Conservation (phyloP, 2,888 invertebrate species). For the Nephrocerus scutellatus region DNA sequence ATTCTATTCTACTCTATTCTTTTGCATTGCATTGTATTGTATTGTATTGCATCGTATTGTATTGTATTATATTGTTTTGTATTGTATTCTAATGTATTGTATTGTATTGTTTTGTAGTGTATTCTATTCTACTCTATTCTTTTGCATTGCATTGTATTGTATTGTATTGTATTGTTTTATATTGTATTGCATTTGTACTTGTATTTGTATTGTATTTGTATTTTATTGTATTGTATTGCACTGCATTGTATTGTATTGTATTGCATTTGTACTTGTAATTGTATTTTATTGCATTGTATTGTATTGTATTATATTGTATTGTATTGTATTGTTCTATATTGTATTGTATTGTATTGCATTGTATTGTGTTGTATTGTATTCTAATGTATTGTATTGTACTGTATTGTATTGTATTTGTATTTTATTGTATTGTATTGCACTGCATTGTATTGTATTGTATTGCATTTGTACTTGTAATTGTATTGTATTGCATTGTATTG, state of each 20-base stretch:
- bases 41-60: background rate
- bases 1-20: too few relatives aligned
- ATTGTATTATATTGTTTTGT: background rate
- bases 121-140: background rate
- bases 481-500: background rate
- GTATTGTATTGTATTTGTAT: conserved; percentile 1
- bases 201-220: background rate
- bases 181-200: too few relatives aligned
- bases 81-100: background rate
- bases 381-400: background rate
- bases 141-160: background rate
- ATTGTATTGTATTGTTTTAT: background rate
- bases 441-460: background rate
- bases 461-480: too few relatives aligned
- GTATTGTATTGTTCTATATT: background rate
- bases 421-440: background rate
- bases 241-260: background rate
- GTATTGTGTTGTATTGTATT: background rate
- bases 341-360: background rate
- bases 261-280: background rate
- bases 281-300: background rate
- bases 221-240: background rate
- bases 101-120: conserved; percentile 1
- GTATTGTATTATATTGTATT: conserved; percentile 1
- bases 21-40: background rate